phyloP scores from a whole-genome alignment of 1,140 invertebrate species.

The Callitettix versicolor region DNA sequence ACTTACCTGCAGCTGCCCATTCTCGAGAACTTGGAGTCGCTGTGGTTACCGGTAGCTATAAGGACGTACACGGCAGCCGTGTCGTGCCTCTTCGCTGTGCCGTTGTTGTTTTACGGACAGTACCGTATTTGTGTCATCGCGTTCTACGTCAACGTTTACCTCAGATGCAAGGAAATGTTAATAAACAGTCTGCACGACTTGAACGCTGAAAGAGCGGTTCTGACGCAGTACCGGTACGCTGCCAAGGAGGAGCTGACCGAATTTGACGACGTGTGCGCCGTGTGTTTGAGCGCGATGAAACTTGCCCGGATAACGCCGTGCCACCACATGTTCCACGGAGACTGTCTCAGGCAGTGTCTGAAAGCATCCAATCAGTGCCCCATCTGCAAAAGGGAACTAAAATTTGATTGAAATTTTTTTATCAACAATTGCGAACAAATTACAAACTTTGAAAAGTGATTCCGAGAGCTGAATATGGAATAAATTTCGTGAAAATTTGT shows the following conservation, averaged over 20 bases:
- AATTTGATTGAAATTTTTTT: constrained; percentile 13
- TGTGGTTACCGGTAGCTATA: constrained; percentile 53
- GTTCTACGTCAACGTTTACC: constrained; percentile 53
- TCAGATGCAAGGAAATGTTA: constrained; percentile 49
- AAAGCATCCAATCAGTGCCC: constrained; percentile 57
- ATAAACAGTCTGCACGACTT: constrained; percentile 42
- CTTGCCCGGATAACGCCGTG: constrained; percentile 58
- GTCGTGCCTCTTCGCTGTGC: constrained; percentile 40
- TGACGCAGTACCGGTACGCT: constrained; percentile 52
- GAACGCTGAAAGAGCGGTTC: constrained; percentile 43
- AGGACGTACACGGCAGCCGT: constrained; percentile 42
- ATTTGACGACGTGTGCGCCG: constrained; percentile 63
- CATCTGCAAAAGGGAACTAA: constrained; percentile 51
- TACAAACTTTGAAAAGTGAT: no score
- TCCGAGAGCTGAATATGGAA: no score
- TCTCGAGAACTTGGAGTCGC: constrained; percentile 52
- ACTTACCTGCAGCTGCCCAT: constrained; percentile 44
- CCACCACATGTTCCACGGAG: constrained; percentile 64
- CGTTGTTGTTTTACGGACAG: constrained; percentile 42
- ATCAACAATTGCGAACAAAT: neutral
- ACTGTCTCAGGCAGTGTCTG: constrained; percentile 57
- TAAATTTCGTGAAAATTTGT: no score
- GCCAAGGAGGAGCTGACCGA: constrained; percentile 49
- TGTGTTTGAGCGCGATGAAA: constrained; percentile 56
- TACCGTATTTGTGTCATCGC: constrained; percentile 45